Evolutionary conservation across 2,113 vertebrate species (phyloP).

Genomic region (Cheilinus undulatus): DNA sequence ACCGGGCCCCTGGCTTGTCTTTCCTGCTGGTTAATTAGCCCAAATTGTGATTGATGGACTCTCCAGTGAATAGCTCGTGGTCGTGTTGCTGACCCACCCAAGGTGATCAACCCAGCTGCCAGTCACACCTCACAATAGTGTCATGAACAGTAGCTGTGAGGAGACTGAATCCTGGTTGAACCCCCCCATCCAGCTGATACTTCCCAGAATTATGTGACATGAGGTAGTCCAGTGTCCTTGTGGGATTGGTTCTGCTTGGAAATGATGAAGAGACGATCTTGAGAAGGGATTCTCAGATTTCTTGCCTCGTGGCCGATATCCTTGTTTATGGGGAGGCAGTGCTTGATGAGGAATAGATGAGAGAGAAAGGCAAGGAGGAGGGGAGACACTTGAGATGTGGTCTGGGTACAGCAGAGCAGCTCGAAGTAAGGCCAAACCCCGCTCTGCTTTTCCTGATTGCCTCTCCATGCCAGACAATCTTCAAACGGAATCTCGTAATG

Average conservation of each 20-base stretch:
- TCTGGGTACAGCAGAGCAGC: conserved; percentile 50
- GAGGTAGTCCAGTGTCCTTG: conserved; percentile 35
- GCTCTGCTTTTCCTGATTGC: conserved; percentile 63
- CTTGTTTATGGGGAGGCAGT: conserved; percentile 52
- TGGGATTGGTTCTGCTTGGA: conserved; percentile 40
- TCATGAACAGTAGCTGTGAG: background rate
- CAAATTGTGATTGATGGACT: conserved; percentile 75
- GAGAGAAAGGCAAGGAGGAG: conserved; percentile 29
- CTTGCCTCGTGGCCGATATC: conserved; percentile 54
- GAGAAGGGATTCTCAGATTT: conserved; percentile 63
- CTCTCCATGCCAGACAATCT: conserved; percentile 57
- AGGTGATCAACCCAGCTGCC: conserved; percentile 61
- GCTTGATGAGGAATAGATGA: conserved; percentile 69
- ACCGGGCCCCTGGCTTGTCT: conserved; percentile 40
- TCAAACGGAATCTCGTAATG: conserved; percentile 75
- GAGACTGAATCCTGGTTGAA: background rate
- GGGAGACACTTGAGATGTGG: conserved; percentile 59
- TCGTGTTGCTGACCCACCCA: conserved; percentile 40
- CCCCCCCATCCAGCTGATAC: background rate
- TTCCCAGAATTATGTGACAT: conserved; percentile 21
- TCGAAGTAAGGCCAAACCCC: conserved; percentile 54
- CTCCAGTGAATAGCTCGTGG: conserved; percentile 54
- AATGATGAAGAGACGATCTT: conserved; percentile 42
- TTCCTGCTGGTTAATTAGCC: conserved; percentile 70
- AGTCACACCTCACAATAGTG: conserved; percentile 49